phyloP scores from a whole-genome alignment of 1,140 invertebrate genomes.

The Oryctes rhinoceros region DNA sequence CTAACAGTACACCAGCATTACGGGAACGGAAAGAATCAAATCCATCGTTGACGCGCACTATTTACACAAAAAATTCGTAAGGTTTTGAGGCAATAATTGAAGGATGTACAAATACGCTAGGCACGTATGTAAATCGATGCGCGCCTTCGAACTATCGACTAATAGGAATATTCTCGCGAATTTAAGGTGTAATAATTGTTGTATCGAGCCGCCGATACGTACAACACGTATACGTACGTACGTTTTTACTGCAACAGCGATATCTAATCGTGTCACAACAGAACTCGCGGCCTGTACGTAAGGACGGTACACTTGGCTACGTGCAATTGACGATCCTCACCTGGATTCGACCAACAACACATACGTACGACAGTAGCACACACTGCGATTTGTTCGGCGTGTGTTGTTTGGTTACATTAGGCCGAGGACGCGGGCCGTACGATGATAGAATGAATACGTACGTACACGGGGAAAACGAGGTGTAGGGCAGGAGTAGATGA shows the following conservation, averaged over 20 bases:
- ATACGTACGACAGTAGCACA: not conserved
- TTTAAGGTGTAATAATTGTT: not conserved
- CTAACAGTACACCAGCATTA: not conserved
- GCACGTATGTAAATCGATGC: not conserved
- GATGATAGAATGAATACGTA: not conserved
- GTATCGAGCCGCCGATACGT: not conserved
- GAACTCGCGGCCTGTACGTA: not conserved
- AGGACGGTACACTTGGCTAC: constrained; percentile 17
- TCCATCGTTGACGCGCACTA: not conserved
- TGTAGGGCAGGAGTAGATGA: not conserved
- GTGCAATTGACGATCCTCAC: constrained; percentile 20
- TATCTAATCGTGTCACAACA: constrained; percentile 7
- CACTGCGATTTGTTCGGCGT: not conserved
- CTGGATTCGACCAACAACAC: not conserved
- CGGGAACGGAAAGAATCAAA: not conserved
- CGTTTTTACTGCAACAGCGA: not conserved
- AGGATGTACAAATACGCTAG: not conserved
- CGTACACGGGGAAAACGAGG: not conserved
- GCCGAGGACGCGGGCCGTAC: not conserved
- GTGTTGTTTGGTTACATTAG: constrained; percentile 4
- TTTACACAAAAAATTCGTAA: not conserved
- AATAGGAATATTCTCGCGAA: not conserved
- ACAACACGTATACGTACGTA: not conserved
- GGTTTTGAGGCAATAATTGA: not conserved
- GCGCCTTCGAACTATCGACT: not conserved